These are phyloP conservation scores for Dicaeum eximium DNA, from an alignment of 2,113 vertebrate genomes.

Conservation along the genomic window DNA sequence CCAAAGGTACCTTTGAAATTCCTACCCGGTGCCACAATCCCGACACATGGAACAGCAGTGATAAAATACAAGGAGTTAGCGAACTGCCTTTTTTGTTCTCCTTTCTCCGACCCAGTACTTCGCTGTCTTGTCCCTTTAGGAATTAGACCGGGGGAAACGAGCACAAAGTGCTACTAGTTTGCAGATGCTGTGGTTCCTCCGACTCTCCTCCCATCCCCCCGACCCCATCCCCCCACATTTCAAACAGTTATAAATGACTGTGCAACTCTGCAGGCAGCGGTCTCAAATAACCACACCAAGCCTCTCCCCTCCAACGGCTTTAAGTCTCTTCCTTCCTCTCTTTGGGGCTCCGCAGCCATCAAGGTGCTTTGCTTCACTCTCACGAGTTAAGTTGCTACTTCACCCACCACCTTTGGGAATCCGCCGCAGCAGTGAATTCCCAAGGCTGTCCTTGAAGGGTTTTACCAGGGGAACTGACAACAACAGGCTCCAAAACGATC, in stretches of 20 bases:
- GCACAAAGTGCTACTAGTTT: background rate
- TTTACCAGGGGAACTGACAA: conserved; percentile 41
- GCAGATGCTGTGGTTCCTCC: conserved; percentile 25
- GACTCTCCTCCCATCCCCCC: conserved; percentile 40
- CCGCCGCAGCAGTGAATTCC: conserved; percentile 38
- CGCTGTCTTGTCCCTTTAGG: background rate
- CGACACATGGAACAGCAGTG: background rate
- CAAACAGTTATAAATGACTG: conserved; percentile 57
- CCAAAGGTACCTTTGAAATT: background rate
- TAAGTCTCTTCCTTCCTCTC: conserved; percentile 60
- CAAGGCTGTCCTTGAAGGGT: conserved; percentile 26
- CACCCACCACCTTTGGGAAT: conserved; percentile 40
- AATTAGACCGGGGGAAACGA: background rate
- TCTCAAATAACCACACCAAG: conserved; percentile 65
- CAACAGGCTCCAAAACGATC: background rate
- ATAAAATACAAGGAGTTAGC: background rate
- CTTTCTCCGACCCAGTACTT: background rate
- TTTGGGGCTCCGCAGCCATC: background rate
- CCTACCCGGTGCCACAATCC: background rate
- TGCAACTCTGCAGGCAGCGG: conserved; percentile 50
- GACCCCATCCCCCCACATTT: conserved; percentile 47
- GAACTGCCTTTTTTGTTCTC: background rate
- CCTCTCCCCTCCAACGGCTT: conserved; percentile 55
- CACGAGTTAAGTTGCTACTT: background rate
- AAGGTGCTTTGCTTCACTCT: conserved; percentile 26